Evolutionary conservation across 2,888 invertebrate genomes (phyloP).

Genomic region (Acanthosepion esculentum): DNA sequence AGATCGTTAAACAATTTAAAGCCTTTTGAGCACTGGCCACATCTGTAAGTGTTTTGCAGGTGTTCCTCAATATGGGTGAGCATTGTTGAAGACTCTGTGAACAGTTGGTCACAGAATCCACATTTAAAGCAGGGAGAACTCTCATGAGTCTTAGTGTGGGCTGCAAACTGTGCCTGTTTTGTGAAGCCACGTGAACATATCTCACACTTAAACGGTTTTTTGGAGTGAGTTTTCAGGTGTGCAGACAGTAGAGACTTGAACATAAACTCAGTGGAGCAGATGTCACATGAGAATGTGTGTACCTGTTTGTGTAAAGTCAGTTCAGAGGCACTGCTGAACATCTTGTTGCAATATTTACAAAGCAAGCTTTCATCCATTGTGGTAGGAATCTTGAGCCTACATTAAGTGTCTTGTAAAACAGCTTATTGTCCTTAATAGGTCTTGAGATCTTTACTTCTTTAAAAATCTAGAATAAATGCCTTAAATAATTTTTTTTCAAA

Average conservation of each 20-base stretch:
- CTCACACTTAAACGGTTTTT: slow-evolving; percentile 12
- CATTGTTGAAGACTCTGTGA: not conserved
- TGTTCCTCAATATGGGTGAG: slow-evolving; percentile 36
- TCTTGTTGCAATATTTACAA: slow-evolving; percentile 40
- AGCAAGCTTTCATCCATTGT: slow-evolving; percentile 25
- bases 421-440: not conserved
- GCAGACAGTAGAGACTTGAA: slow-evolving; percentile 34
- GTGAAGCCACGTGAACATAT: slow-evolving; percentile 20
- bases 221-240: slow-evolving; percentile 34
- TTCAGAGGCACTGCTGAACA: not conserved
- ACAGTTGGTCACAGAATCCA: not conserved
- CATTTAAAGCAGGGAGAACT: slow-evolving; percentile 4
- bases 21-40: not conserved
- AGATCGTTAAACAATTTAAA: slow-evolving; percentile 34
- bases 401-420: not conserved
- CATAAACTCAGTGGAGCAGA: slow-evolving; percentile 38
- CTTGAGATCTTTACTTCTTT: too few relatives aligned
- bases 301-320: slow-evolving; percentile 24
- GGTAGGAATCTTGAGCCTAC: not conserved
- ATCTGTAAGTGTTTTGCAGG: not conserved
- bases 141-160: slow-evolving; percentile 25
- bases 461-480: too few relatives aligned
- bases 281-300: slow-evolving; percentile 24
- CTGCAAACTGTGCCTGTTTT: slow-evolving; percentile 25
- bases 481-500: too few relatives aligned